phyloP scores from a whole-genome alignment of 2,888 invertebrate species.

The Amphipyra berbera region DNA sequence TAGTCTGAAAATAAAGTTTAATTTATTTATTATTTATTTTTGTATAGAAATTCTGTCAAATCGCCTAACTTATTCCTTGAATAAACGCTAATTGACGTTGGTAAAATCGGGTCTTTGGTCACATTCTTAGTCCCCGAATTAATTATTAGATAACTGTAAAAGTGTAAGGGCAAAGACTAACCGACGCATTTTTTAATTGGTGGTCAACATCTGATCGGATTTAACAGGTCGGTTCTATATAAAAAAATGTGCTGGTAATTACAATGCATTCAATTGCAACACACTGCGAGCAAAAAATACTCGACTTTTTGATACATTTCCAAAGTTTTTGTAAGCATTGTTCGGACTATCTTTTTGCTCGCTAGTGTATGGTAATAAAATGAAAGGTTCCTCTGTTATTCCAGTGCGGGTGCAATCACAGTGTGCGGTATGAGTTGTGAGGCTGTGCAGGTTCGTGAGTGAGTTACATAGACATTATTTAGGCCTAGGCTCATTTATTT shows the following conservation, averaged over 20 bases:
- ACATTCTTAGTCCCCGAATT: too few relatives aligned
- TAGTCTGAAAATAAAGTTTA: too few relatives aligned
- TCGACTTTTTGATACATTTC: not conserved
- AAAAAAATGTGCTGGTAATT: slow-evolving; percentile 38
- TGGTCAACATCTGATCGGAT: too few relatives aligned
- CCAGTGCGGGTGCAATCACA: slow-evolving; percentile 49
- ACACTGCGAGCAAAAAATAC: slow-evolving; percentile 17
- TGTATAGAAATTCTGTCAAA: too few relatives aligned
- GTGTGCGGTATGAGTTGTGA: slow-evolving; percentile 44
- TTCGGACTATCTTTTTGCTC: slow-evolving; percentile 15
- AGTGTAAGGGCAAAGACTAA: too few relatives aligned
- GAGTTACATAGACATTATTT: slow-evolving; percentile 23
- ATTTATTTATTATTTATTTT: too few relatives aligned
- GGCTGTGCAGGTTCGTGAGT: slow-evolving; percentile 23
- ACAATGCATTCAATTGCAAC: slow-evolving; percentile 23
- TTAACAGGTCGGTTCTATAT: not conserved
- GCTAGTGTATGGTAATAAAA: slow-evolving; percentile 39
- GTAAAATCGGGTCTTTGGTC: too few relatives aligned
- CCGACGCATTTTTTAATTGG: too few relatives aligned
- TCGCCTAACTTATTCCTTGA: too few relatives aligned
- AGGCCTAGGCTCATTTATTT: slow-evolving; percentile 21
- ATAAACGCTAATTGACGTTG: too few relatives aligned
- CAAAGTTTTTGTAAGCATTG: not conserved
- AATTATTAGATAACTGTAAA: too few relatives aligned
- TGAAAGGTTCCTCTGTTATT: slow-evolving; percentile 32